These are phyloP conservation scores for Hydrophis major DNA, from an alignment of 2,797 vertebrate species.

Conservation along the genomic window DNA sequence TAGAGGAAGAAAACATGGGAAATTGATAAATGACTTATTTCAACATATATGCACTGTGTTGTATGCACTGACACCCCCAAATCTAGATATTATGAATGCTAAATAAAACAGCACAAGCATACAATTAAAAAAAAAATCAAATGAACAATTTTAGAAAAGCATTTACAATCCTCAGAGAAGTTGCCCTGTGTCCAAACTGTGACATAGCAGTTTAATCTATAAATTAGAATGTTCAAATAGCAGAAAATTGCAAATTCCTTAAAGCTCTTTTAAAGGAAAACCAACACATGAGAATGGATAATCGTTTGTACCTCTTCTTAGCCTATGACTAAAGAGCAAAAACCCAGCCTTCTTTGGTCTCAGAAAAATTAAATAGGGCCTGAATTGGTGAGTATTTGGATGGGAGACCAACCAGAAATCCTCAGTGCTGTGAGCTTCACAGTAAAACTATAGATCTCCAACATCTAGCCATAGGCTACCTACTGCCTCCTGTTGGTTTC, in stretches of 20 bases:
- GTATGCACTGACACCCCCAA: slow-evolving; percentile 64
- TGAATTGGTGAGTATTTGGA: neutral
- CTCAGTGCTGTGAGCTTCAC: neutral
- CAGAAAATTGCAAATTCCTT: neutral
- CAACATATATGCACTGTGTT: slow-evolving; percentile 57
- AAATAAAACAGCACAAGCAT: slow-evolving; percentile 68
- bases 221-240: neutral
- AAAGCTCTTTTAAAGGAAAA: neutral
- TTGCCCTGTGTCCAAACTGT: slow-evolving; percentile 45
- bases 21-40: slow-evolving; percentile 75
- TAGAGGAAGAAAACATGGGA: slow-evolving; percentile 73
- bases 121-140: slow-evolving; percentile 47
- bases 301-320: neutral
- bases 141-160: slow-evolving; percentile 58
- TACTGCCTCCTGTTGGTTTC: neutral
- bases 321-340: neutral
- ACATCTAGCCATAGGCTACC: neutral
- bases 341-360: neutral
- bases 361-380: neutral
- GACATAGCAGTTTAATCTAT: neutral
- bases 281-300: neutral
- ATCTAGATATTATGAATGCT: slow-evolving; percentile 71
- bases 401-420: neutral
- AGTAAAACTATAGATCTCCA: neutral
- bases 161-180: slow-evolving; percentile 57